Evolutionary conservation across 2,888 invertebrate genomes (phyloP).

Genomic region (Thera obeliscata): DNA sequence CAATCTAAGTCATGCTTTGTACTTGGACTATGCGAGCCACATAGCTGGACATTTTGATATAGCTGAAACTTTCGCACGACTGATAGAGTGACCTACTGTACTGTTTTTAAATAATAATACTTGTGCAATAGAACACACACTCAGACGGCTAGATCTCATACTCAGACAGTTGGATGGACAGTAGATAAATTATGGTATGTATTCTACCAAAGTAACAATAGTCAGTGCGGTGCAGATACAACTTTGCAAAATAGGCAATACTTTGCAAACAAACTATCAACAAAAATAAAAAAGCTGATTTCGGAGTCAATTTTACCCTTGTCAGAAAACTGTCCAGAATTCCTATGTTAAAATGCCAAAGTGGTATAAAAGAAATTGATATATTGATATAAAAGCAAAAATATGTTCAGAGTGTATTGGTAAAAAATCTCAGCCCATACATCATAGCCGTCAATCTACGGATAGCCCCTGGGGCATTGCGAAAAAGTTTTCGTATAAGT

Average conservation of each 20-base stretch:
- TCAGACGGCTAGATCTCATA: no score
- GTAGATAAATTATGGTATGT: no score
- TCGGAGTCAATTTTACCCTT: conserved; percentile 45
- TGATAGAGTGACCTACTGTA: no score
- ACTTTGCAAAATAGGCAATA: neutral
- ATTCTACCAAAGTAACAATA: neutral
- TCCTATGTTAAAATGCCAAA: conserved; percentile 63
- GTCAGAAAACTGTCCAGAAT: conserved; percentile 56
- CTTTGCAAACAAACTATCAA: neutral
- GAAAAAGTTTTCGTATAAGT: conserved; percentile 65
- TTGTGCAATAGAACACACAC: no score
- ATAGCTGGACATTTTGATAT: no score
- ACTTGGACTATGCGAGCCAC: no score
- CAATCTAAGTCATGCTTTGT: no score
- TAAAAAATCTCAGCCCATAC: conserved; percentile 79
- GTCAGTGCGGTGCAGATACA: neutral
- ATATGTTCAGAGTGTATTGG: conserved; percentile 76
- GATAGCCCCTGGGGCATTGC: conserved; percentile 73
- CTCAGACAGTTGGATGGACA: no score
- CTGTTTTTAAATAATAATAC: no score
- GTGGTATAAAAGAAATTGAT: conserved; percentile 77
- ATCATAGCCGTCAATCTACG: conserved; percentile 80
- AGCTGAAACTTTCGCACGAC: no score
- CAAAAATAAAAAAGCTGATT: neutral
- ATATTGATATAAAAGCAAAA: conserved; percentile 83